These are phyloP conservation scores for Poecilobothrus nobilitatus DNA, from an alignment of 2,888 invertebrate genomes.

Conservation along the genomic window DNA sequence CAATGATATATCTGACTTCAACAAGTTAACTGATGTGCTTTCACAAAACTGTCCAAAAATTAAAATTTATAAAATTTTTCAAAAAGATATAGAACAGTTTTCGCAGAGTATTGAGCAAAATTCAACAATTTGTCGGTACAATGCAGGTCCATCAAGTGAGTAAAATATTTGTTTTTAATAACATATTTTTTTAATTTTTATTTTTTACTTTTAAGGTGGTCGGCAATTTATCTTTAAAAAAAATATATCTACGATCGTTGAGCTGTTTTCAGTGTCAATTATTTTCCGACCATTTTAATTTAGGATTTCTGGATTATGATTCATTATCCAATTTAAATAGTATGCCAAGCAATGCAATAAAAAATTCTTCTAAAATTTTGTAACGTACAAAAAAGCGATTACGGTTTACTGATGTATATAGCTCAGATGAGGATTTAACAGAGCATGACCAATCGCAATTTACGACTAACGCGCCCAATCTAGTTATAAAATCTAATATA, in stretches of 20 bases:
- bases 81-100: neutral
- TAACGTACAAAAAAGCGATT: neutral
- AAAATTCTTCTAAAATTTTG: neutral
- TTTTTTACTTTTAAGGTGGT: constrained; percentile 14
- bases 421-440: constrained; percentile 11
- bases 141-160: constrained; percentile 16
- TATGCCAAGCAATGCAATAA: neutral
- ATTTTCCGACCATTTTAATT: constrained; percentile 14
- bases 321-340: neutral
- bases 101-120: neutral
- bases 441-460: no score
- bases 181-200: constrained; percentile 7
- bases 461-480: no score
- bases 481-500: constrained; percentile 13
- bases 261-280: constrained; percentile 15
- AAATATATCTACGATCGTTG: constrained; percentile 15
- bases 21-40: constrained; percentile 24
- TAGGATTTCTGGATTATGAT: neutral
- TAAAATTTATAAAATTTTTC: constrained; percentile 2
- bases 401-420: constrained; percentile 7
- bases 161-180: neutral
- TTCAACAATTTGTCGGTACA: constrained; percentile 14
- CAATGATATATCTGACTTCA: constrained; percentile 29
- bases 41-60: constrained; percentile 24
- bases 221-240: constrained; percentile 10